Conservation (phyloP, 92 coral and sea anemone genomes). For the Metridium senile region DNA sequence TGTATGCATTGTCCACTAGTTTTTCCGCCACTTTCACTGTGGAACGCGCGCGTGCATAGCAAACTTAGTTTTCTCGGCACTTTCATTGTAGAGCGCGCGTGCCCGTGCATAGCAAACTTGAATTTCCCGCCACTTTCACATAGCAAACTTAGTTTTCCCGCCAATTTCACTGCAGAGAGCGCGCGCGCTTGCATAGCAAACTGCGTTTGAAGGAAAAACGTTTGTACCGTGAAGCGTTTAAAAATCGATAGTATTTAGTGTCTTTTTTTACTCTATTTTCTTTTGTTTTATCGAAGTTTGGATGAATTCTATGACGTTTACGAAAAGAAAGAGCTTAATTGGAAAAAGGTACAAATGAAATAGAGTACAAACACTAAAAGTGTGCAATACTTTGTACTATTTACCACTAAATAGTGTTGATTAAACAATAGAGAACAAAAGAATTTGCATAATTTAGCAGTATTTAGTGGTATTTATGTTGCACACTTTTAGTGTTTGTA, state of each 20-base stretch:
- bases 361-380: too few relatives aligned
- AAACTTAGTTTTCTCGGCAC: background rate
- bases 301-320: conserved; percentile 80
- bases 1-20: background rate
- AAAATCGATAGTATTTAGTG: background rate
- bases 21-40: background rate
- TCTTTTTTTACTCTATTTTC: background rate
- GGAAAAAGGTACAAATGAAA: too few relatives aligned
- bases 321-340: conserved; percentile 76
- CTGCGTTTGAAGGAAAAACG: too few relatives aligned
- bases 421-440: too few relatives aligned
- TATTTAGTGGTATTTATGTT: too few relatives aligned
- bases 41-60: conserved; percentile 16
- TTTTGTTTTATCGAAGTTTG: conserved; percentile 52
- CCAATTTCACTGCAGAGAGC: background rate
- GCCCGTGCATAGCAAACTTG: too few relatives aligned
- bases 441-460: too few relatives aligned
- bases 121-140: background rate
- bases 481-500: too few relatives aligned
- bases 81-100: background rate
- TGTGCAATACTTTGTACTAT: too few relatives aligned
- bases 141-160: background rate
- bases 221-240: background rate
- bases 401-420: too few relatives aligned
- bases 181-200: too few relatives aligned